A percentile compares a stretch with the other conserved stretches of the same genome.
Conservation (phyloP, 2,888 invertebrate species). For the Hanleya hanleyi region DNA sequence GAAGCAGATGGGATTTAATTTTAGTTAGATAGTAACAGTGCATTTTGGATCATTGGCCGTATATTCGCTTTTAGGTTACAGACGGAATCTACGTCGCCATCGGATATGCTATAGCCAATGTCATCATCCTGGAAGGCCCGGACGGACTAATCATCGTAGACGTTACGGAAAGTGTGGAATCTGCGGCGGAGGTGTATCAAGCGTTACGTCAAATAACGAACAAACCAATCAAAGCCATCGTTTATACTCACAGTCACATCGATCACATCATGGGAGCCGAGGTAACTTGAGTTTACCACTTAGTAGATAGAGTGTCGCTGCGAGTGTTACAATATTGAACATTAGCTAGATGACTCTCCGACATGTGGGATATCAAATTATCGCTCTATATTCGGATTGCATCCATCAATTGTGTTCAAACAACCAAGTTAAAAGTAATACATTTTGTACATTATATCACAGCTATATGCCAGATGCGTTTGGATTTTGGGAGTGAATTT, state of each 20-base stretch:
- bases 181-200: slow-evolving; percentile 44
- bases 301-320: too few relatives aligned
- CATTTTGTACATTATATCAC: too few relatives aligned
- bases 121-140: slow-evolving; percentile 60
- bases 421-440: too few relatives aligned
- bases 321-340: too few relatives aligned
- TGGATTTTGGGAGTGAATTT: too few relatives aligned
- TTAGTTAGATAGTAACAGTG: not conserved
- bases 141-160: slow-evolving; percentile 61
- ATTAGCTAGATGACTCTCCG: too few relatives aligned
- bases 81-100: slow-evolving; percentile 62
- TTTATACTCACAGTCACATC: slow-evolving; percentile 66
- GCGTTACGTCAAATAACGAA: slow-evolving; percentile 58
- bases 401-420: too few relatives aligned
- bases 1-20: too few relatives aligned
- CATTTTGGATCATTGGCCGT: not conserved
- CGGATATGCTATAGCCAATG: slow-evolving; percentile 62
- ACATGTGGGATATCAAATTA: too few relatives aligned
- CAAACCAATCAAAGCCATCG: slow-evolving; percentile 57
- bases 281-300: too few relatives aligned
- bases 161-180: slow-evolving; percentile 58
- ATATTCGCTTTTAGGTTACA: slow-evolving; percentile 48
- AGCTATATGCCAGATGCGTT: too few relatives aligned
- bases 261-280: slow-evolving; percentile 63
- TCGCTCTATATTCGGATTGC: too few relatives aligned